Evolutionary conservation across 2,797 vertebrate genomes (phyloP), one percentile per base, ranked within the genome.

Genomic region (Leptodactylus fallax): DNA sequence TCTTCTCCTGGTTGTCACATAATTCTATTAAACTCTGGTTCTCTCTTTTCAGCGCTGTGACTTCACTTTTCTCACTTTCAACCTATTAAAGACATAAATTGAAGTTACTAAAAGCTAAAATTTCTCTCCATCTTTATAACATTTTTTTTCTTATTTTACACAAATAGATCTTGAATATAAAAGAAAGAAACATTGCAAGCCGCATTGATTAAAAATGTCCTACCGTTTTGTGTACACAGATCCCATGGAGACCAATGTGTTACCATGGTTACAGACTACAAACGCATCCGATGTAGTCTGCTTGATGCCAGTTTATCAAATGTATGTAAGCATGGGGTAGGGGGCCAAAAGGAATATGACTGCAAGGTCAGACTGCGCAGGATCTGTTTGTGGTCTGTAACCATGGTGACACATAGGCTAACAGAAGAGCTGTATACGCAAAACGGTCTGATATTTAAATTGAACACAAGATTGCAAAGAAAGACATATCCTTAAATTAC

Each of bases 11-110:
- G 90, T 87, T 95, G 89, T 98, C 97, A 90, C 97, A 98, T 2
- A 96, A 95, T 91, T 99, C 97, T 71, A 97, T 91, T 87, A 98
- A 90, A 82, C 93, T 95, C 92, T 98, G 97, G 88, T 97, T 97
- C 91, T 99, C 97, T 90, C 96, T 96, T 93, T 98, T 98, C 17
- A 98, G 88, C 74, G 93, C 94, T 51, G 95, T 91, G 1, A 92
- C 94, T 92, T 98, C 97, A 8, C 90, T 95, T 91, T 97, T 98
- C 90, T 98, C 97, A 90, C 92, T 95, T 93, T 98, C 97, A 47
- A 96, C 95, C 98, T 99, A 91, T 25, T n/a, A 17, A 77, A 76
- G 0, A 79, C 27, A 5, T 0, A n/a, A 77, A 53, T 12, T 12
- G 4, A 3, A 7, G 14, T 56, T 1, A 25, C 4, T 56, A 19